Evolutionary conservation across 53 echinoderm and acorn worm genomes (phyloP).

Genomic region (Holothuria leucospilota): DNA sequence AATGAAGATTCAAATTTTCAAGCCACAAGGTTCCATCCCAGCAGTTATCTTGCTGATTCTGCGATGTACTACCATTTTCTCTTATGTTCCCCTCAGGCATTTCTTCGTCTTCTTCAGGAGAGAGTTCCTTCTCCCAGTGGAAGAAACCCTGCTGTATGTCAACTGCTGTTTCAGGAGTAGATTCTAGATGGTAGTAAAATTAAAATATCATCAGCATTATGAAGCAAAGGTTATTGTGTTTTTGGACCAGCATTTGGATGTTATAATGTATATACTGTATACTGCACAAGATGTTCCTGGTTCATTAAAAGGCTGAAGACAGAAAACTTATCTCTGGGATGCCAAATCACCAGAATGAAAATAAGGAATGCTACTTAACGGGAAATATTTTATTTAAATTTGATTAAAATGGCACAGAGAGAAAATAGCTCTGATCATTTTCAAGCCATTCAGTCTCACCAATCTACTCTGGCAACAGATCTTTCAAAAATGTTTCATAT

Average conservation of each 20-base stretch:
- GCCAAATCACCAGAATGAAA: too few relatives aligned
- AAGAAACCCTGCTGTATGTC: constrained; percentile 77
- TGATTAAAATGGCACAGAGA: too few relatives aligned
- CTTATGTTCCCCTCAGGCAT: neutral
- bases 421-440: too few relatives aligned
- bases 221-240: neutral
- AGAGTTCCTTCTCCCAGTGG: constrained; percentile 75
- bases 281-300: too few relatives aligned
- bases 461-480: too few relatives aligned
- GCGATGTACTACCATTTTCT: neutral
- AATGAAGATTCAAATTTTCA: constrained; percentile 72
- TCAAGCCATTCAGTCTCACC: too few relatives aligned
- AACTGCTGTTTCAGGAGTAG: constrained; percentile 47
- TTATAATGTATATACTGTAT: too few relatives aligned
- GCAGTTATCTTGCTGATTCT: constrained; percentile 22
- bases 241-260: neutral
- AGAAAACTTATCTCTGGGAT: too few relatives aligned
- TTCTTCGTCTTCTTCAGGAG: constrained; percentile 42
- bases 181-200: neutral
- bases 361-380: too few relatives aligned
- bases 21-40: constrained; percentile 72
- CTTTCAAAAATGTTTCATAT: too few relatives aligned
- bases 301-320: too few relatives aligned
- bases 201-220: neutral
- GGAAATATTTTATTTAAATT: too few relatives aligned